Conservation (phyloP, 1,140 invertebrate species). For the Campoletis sonorensis region DNA sequence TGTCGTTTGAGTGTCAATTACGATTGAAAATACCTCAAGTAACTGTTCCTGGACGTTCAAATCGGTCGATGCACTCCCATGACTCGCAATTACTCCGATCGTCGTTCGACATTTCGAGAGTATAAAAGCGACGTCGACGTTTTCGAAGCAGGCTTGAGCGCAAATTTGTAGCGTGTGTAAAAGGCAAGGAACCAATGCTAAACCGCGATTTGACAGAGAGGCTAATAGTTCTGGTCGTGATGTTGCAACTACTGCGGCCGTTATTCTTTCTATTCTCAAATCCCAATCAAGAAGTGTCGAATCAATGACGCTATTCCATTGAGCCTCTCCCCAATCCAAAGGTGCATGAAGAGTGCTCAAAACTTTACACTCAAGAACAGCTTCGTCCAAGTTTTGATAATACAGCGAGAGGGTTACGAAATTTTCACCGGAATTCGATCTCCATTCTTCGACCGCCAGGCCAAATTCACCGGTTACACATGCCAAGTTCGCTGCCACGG, state of each 20-base stretch:
- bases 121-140: conserved; percentile 68
- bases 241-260: conserved; percentile 73
- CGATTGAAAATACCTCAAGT: conserved; percentile 63
- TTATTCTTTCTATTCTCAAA: conserved; percentile 73
- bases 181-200: conserved; percentile 75
- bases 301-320: conserved; percentile 72
- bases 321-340: conserved; percentile 67
- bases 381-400: conserved; percentile 72
- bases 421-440: conserved; percentile 70
- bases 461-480: conserved; percentile 69
- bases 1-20: neutral
- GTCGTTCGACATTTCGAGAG: conserved; percentile 73
- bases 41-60: conserved; percentile 74
- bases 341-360: conserved; percentile 70
- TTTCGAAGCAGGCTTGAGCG: conserved; percentile 74
- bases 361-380: conserved; percentile 69
- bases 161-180: conserved; percentile 75
- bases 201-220: conserved; percentile 67
- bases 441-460: conserved; percentile 77
- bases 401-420: conserved; percentile 75
- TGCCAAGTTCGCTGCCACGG: conserved; percentile 66
- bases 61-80: conserved; percentile 64
- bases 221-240: conserved; percentile 66
- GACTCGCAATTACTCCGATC: conserved; percentile 72
- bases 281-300: conserved; percentile 73